A percentile compares a stretch with the other conserved stretches of the same genome.
phyloP scores from a whole-genome alignment of 2,797 vertebrate species.

The Lacerta bilineata region DNA sequence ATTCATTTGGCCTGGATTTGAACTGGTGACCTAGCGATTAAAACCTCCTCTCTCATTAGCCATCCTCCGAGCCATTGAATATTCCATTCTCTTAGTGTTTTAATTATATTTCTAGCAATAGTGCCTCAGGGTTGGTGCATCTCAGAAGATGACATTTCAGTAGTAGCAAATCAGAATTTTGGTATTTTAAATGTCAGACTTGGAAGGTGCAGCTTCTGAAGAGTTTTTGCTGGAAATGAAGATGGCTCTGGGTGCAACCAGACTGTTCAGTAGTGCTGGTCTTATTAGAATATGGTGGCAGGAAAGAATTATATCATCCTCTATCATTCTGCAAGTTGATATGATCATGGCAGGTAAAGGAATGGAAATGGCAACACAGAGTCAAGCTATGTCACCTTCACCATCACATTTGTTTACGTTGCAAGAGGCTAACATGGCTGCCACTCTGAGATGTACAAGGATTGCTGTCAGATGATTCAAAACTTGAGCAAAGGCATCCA shows the following conservation, averaged over 20 bases:
- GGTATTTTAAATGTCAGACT: slow-evolving; percentile 20
- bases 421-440: not conserved
- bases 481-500: not conserved
- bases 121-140: slow-evolving; percentile 21
- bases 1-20: slow-evolving; percentile 40
- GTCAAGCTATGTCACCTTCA: not conserved
- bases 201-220: not conserved
- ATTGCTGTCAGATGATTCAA: not conserved
- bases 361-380: not conserved
- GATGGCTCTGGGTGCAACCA: not conserved
- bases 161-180: slow-evolving; percentile 16
- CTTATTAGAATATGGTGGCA: not conserved
- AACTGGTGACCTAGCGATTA: slow-evolving; percentile 40
- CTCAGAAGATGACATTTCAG: slow-evolving; percentile 28
- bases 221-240: not conserved
- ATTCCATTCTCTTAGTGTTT: not conserved
- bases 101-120: slow-evolving; percentile 33
- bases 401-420: not conserved
- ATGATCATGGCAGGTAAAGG: not conserved
- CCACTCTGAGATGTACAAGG: not conserved
- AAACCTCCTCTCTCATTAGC: slow-evolving; percentile 35
- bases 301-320: not conserved
- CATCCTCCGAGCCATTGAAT: slow-evolving; percentile 13
- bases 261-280: not conserved
- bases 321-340: not conserved